A percentile compares a stretch with the other conserved stretches of the same genome.
Conservation (phyloP, 2,113 vertebrate genomes). For the Leptosomus discolor region DNA sequence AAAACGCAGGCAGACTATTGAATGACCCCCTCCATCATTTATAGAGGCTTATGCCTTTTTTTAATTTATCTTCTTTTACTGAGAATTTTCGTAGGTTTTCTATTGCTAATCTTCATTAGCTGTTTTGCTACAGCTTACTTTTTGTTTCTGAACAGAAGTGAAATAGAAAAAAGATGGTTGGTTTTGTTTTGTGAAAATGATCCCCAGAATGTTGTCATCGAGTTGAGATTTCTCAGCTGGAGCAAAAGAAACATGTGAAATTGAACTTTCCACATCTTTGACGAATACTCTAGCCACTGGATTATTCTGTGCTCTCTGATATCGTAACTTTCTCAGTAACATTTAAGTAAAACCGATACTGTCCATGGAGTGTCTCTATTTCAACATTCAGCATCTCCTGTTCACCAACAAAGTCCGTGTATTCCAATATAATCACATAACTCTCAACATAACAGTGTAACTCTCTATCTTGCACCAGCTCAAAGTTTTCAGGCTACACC, state of each 20-base stretch:
- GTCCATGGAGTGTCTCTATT: not conserved
- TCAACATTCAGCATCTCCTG: not conserved
- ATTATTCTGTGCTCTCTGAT: not conserved
- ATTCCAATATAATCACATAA: not conserved
- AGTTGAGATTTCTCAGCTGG: not conserved
- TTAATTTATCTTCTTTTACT: not conserved
- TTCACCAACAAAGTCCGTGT: not conserved
- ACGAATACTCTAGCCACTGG: not conserved
- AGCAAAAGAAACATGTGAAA: not conserved
- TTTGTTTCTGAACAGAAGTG: not conserved
- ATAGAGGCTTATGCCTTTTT: not conserved
- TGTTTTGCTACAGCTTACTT: not conserved
- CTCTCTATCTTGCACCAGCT: not conserved
- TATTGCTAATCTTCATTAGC: not conserved
- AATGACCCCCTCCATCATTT: not conserved
- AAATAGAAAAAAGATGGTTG: fast-evolving
- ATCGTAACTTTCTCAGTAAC: not conserved
- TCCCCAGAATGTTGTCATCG: not conserved
- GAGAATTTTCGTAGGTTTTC: not conserved
- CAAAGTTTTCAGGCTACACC: not conserved
- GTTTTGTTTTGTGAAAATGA: not conserved
- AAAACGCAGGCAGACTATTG: not conserved
- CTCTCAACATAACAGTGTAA: fast-evolving
- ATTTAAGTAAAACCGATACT: not conserved
- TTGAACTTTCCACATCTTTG: not conserved